Evolutionary conservation across 2,888 invertebrate genomes (phyloP).

Genomic region (Bimastos eiseni): DNA sequence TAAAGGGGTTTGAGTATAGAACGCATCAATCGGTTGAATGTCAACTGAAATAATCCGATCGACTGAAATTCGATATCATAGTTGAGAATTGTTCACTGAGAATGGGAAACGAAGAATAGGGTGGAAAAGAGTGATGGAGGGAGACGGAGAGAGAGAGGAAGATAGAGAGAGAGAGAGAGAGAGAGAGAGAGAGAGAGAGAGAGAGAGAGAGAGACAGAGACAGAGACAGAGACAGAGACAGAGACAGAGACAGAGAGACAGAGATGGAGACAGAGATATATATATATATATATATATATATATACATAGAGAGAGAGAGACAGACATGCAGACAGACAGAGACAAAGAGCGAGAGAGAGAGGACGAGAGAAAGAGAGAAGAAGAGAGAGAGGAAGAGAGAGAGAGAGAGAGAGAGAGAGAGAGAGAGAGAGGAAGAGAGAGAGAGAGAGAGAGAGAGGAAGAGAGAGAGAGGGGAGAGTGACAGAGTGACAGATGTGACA

Average conservation of each 20-base stretch:
- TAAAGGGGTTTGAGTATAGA: background rate
- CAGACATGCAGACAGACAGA: background rate
- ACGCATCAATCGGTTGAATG: background rate
- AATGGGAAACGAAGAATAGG: no score
- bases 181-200: background rate
- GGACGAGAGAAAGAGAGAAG: no score
- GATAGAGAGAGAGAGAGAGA: background rate
- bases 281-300: background rate
- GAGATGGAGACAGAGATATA: background rate
- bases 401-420: no score
- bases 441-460: no score
- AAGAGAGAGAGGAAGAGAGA: no score
- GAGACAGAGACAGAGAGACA: background rate
- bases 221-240: no score
- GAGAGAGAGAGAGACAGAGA: background rate
- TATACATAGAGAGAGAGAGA: background rate
- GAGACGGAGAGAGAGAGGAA: background rate
- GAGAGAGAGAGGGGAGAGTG: no score
- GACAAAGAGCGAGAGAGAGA: no score
- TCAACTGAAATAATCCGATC: background rate
- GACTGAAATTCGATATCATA: background rate
- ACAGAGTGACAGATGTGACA: no score
- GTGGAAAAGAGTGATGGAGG: no score
- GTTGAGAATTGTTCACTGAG: no score
- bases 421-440: no score